Conservation (phyloP, 2,113 vertebrate genomes). For the Urocynchramus pylzowi region DNA sequence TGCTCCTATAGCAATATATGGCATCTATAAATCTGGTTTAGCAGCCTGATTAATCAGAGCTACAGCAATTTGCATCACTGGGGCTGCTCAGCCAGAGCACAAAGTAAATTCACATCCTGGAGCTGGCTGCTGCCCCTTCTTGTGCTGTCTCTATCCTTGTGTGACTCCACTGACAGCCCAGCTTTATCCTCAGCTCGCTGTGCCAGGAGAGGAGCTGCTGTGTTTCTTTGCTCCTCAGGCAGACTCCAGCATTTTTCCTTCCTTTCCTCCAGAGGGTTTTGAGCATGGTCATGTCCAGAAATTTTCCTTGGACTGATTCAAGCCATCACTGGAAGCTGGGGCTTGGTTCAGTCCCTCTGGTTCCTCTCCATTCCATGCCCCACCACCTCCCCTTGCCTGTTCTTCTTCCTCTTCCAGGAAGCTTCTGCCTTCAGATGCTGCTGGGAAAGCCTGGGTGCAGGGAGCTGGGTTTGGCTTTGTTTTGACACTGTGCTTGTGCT, state of each 20-base stretch:
- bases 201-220: neutral
- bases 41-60: slow-evolving; percentile 13
- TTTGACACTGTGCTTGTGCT: neutral
- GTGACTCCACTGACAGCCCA: neutral
- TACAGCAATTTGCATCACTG: slow-evolving; percentile 12
- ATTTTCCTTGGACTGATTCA: neutral
- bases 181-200: fast-evolving
- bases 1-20: neutral
- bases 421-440: fast-evolving
- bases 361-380: neutral
- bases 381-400: neutral
- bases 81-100: neutral
- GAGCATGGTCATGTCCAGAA: neutral
- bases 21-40: neutral
- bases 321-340: neutral
- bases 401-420: neutral
- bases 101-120: neutral
- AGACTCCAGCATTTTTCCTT: neutral
- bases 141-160: neutral
- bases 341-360: fast-evolving
- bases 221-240: neutral
- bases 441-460: neutral
- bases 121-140: neutral
- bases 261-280: neutral
- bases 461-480: neutral